phyloP scores from a whole-genome alignment of 2,888 invertebrate species.

The Cantharis nigra region DNA sequence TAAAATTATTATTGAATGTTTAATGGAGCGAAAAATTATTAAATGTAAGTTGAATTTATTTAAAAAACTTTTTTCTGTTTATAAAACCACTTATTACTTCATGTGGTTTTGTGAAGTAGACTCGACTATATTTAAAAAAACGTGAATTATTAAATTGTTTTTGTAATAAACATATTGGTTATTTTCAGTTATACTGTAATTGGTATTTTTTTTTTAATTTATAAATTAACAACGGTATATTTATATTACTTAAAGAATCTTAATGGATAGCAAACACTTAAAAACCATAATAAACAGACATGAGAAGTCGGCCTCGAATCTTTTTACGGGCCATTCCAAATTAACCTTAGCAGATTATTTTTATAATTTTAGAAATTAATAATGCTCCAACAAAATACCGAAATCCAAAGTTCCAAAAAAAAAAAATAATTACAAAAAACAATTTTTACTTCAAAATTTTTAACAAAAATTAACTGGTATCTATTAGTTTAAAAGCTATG shows the following conservation, averaged over 20 bases:
- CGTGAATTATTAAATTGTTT: background rate
- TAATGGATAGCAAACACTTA: constrained; percentile 27
- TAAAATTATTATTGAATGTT: constrained; percentile 5
- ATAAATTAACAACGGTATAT: constrained; percentile 6
- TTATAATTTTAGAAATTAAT: background rate
- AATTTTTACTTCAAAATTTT: too few species aligned
- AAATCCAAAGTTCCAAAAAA: too few species aligned
- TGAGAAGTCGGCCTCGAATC: constrained; percentile 12
- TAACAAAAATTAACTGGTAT: too few species aligned
- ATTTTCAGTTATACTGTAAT: background rate
- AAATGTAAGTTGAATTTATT: background rate
- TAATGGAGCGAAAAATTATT: constrained; percentile 18
- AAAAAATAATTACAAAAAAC: too few species aligned
- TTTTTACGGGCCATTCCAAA: constrained; percentile 1
- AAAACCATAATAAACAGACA: constrained; percentile 15
- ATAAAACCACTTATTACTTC: background rate
- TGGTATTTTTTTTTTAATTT: background rate
- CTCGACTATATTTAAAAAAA: background rate
- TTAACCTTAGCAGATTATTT: background rate
- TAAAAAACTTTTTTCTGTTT: background rate
- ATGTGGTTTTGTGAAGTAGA: background rate
- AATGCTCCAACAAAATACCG: background rate
- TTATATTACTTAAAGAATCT: constrained; percentile 18
- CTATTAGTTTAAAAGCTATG: background rate
- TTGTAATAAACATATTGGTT: background rate